These are phyloP conservation scores for Sycobia sp. DNA, from an alignment of 1,140 invertebrate genomes.

Conservation along the genomic window DNA sequence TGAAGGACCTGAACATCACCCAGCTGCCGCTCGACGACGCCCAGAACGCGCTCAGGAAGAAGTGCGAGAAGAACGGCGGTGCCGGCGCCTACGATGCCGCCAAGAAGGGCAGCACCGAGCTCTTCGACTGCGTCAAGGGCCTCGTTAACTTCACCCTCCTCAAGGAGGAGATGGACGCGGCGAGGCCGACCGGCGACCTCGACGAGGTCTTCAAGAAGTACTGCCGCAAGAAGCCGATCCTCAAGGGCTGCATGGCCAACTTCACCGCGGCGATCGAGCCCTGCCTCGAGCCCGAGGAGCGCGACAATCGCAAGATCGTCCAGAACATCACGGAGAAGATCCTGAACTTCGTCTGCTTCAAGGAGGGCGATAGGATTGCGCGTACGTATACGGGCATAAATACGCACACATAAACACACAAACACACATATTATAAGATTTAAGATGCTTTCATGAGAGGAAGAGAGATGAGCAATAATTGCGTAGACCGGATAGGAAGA, in stretches of 20 bases:
- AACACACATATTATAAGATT: too few relatives aligned
- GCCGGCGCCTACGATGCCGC: conserved; percentile 45
- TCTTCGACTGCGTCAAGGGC: conserved; percentile 57
- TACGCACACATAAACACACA: too few relatives aligned
- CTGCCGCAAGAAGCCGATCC: conserved; percentile 66
- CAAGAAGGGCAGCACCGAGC: conserved; percentile 44
- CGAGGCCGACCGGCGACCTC: conserved; percentile 66
- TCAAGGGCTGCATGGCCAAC: conserved; percentile 67
- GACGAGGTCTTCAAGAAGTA: conserved; percentile 74
- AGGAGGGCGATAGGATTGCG: conserved; percentile 81
- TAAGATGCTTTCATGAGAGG: too few relatives aligned
- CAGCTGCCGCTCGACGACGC: conserved; percentile 44
- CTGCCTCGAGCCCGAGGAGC: conserved; percentile 69
- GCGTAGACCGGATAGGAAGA: too few relatives aligned
- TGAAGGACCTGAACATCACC: conserved; percentile 39
- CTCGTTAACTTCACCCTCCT: conserved; percentile 63
- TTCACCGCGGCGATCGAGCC: conserved; percentile 66
- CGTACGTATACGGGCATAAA: conserved; percentile 66
- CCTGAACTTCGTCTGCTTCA: conserved; percentile 73
- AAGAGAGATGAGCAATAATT: too few relatives aligned
- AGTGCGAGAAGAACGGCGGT: conserved; percentile 58
- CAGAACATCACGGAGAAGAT: conserved; percentile 71
- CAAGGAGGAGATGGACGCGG: conserved; percentile 66
- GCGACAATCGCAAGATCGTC: conserved; percentile 64
- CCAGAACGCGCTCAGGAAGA: conserved; percentile 50